Evolutionary conservation across 2,888 invertebrate genomes (phyloP).

Genomic region (Drosophila imparisetae): DNA sequence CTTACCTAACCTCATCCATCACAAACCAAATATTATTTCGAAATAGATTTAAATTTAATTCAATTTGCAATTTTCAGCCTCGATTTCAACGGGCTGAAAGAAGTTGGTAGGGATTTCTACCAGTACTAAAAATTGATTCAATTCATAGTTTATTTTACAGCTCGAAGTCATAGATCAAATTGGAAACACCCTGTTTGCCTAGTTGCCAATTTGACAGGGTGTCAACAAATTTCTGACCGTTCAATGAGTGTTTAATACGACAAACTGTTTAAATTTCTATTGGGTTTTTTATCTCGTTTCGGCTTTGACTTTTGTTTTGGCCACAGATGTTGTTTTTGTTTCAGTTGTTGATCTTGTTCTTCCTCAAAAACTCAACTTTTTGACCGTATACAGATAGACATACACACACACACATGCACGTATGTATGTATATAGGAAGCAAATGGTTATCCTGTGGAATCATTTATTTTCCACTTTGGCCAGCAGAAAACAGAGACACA

Average conservation of each 20-base stretch:
- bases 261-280: slow-evolving; percentile 81
- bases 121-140: neutral
- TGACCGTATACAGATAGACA: slow-evolving; percentile 51
- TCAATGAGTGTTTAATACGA: slow-evolving; percentile 78
- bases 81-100: neutral
- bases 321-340: slow-evolving; percentile 62
- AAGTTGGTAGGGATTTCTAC: neutral
- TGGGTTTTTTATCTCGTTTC: slow-evolving; percentile 62
- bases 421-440: slow-evolving; percentile 46
- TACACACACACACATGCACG: slow-evolving; percentile 5
- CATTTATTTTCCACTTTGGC: slow-evolving; percentile 79
- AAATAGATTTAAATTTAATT: neutral
- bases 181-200: neutral
- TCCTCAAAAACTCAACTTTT: slow-evolving; percentile 64
- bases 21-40: neutral
- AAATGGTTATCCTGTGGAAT: slow-evolving; percentile 81
- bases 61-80: neutral
- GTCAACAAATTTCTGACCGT: slow-evolving; percentile 13
- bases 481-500: slow-evolving; percentile 64
- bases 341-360: slow-evolving; percentile 34
- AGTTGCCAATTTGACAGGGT: slow-evolving; percentile 11
- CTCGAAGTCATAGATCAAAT: neutral
- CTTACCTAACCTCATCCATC: neutral
- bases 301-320: slow-evolving; percentile 74
- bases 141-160: no score